Evolutionary conservation across 2,113 vertebrate species (phyloP).

Genomic region (Thomomys bottae): DNA sequence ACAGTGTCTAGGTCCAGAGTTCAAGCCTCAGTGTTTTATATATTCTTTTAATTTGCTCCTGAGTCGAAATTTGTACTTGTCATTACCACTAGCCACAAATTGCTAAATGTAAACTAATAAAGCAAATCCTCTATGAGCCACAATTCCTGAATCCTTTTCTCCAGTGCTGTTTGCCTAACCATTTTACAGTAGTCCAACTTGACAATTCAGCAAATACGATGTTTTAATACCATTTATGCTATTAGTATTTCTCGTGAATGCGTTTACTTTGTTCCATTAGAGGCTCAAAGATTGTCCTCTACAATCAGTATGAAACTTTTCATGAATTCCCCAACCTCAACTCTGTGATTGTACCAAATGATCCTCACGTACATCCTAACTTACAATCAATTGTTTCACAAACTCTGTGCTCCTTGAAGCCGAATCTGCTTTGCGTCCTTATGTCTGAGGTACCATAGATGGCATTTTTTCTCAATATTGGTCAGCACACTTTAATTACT

Average conservation of each 20-base stretch:
- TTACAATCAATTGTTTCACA: neutral
- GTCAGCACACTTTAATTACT: neutral
- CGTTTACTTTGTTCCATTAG: neutral
- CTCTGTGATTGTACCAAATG: neutral
- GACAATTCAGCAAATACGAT: neutral
- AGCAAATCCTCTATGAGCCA: too few species aligned
- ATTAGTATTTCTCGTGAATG: neutral
- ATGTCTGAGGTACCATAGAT: neutral
- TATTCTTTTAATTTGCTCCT: too few species aligned
- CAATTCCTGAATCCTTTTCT: neutral
- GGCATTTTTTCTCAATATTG: neutral
- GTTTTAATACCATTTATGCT: neutral
- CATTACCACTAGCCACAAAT: neutral
- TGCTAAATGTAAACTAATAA: conserved; percentile 22
- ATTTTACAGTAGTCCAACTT: neutral
- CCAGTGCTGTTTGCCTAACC: neutral
- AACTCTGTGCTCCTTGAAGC: neutral
- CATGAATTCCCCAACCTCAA: neutral
- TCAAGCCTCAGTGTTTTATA: too few species aligned
- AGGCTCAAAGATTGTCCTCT: neutral
- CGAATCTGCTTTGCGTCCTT: neutral
- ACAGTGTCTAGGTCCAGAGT: too few species aligned
- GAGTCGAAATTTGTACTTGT: neutral
- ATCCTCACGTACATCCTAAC: neutral
- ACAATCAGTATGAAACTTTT: neutral